These are phyloP conservation scores for Onchidella celtica DNA, from an alignment of 2,888 invertebrate species.

Conservation along the genomic window DNA sequence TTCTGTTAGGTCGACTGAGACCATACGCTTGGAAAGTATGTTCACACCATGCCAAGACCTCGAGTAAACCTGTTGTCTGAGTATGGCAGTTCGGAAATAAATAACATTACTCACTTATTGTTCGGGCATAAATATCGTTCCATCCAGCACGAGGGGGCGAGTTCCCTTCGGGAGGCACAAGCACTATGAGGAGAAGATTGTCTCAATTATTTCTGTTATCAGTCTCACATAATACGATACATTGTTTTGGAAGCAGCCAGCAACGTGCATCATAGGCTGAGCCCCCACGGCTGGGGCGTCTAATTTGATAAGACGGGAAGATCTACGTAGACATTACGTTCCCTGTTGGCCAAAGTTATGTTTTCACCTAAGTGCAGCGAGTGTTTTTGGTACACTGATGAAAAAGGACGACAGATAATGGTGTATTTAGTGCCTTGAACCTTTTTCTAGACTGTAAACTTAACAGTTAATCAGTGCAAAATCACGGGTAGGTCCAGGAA, in stretches of 20 bases:
- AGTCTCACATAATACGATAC: background rate
- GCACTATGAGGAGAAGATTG: background rate
- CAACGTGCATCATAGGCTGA: no score
- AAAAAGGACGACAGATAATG: no score
- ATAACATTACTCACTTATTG: conserved; percentile 13
- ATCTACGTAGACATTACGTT: no score
- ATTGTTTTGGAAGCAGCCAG: conserved; percentile 12
- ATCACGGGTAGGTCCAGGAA: no score
- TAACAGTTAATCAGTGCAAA: no score
- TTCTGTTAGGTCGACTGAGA: no score
- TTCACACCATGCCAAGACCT: background rate
- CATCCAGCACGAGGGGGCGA: background rate
- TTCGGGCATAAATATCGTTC: background rate
- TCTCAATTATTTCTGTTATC: background rate
- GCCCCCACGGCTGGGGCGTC: no score
- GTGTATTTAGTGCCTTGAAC: no score
- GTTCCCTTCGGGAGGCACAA: conserved; percentile 10
- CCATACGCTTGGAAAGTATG: background rate
- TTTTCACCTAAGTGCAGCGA: no score
- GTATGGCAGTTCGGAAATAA: background rate
- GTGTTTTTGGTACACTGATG: no score
- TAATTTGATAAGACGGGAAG: conserved; percentile 16
- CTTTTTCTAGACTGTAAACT: no score
- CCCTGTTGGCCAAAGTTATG: no score
- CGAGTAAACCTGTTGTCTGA: conserved; percentile 14